Base-by-base conservation (phyloP, 2,888 invertebrate species). In the Drosophila demipolita region DNA sequence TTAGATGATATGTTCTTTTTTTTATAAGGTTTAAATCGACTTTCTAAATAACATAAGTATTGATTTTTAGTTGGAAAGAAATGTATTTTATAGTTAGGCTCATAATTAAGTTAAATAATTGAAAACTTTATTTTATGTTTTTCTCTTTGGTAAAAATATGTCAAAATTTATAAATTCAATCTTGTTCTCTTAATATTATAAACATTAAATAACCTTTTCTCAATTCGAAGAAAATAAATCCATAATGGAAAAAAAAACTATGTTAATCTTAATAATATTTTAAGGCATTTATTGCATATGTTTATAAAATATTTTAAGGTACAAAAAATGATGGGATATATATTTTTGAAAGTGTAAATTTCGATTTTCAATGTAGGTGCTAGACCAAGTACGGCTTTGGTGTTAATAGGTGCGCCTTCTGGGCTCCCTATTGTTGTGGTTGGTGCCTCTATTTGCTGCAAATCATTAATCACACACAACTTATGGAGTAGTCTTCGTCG, bases 341-440 rank as follows among this genome's bases (percentile, higher is more conserved):
- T 3, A 11, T 49, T 49, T 55, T 38, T 40, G n/a, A 3, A 11
- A 40, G 38, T 71, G 38, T 50, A 33, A 15, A 12, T 42, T 20
- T 32, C 1, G 29, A 12, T 57, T 36, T 49, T 38, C 40, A 38
- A 67, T 65, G 62, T 85, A 79, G 87, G 76, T 89, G 82, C 81
- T 62, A 62, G 66, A 26, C 67, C 60, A 55, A 66, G 45, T 74
- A 50, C 62, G 78, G 35, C 61, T 86, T 83, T 83, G 80, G 90
- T 87, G 87, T 90, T 90, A 90, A 87, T 87, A 83, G 87, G 87
- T 76, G 90, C 74, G 88, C 87, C 78, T 74, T 68, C 77, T 76
- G 80, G 76, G 80, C 69, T 69, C 59, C 70, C 78, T 80, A 89
- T 86, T 90, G 85, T 83, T 90, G 78, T 80, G 75, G 74, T 76